phyloP scores from a whole-genome alignment of 2,888 invertebrate genomes.

The Pseudococcus longispinus region DNA sequence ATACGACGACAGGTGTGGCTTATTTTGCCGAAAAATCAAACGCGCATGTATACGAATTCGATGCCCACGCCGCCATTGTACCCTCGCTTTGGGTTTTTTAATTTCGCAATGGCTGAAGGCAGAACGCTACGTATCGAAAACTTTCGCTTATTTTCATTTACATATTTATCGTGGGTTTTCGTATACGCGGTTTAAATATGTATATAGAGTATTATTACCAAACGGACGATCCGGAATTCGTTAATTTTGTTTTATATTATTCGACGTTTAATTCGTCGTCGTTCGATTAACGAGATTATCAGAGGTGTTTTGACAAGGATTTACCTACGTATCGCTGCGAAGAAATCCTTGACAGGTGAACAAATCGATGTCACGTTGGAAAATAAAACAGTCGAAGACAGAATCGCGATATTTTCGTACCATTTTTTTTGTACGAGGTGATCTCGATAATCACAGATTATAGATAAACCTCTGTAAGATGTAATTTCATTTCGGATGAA shows the following conservation, averaged over 20 bases:
- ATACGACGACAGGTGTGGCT: constrained; percentile 11
- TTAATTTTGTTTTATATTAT: background rate
- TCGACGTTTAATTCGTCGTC: background rate
- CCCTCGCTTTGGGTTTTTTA: background rate
- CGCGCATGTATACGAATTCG: constrained; percentile 9
- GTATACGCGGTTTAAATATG: background rate
- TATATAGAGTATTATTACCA: background rate
- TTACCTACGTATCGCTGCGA: background rate
- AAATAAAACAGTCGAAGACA: too few species aligned
- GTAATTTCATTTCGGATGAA: too few species aligned
- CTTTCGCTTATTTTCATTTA: background rate
- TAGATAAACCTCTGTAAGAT: too few species aligned
- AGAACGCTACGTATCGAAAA: background rate
- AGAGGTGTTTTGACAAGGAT: constrained; percentile 4
- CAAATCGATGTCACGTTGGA: too few species aligned
- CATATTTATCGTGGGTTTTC: background rate
- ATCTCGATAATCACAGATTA: too few species aligned
- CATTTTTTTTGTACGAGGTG: too few species aligned
- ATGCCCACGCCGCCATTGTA: constrained; percentile 23
- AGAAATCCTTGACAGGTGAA: too few species aligned
- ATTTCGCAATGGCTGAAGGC: constrained; percentile 19
- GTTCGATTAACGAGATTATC: background rate
- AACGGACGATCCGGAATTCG: background rate
- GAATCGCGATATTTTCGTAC: too few species aligned
- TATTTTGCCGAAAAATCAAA: background rate